Conservation (phyloP, 2,113 vertebrate species). For the Melanotaenia duboulayi region DNA sequence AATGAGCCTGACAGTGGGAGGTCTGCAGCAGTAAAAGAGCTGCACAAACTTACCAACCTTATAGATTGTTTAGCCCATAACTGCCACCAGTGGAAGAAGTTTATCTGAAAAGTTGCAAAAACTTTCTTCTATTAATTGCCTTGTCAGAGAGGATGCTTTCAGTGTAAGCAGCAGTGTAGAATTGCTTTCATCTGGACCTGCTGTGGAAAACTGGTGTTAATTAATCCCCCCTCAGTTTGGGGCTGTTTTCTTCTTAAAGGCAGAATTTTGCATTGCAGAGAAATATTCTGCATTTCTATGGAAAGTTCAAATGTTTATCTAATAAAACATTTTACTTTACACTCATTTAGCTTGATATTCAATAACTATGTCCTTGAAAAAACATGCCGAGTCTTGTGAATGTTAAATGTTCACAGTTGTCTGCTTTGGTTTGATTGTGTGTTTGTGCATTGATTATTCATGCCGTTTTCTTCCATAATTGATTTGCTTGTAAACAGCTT, state of each 20-base stretch:
- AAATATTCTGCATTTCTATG: slow-evolving; percentile 7
- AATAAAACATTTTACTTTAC: slow-evolving; percentile 10
- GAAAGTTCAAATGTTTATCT: slow-evolving; percentile 23
- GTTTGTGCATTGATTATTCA: slow-evolving; percentile 62
- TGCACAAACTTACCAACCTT: slow-evolving; percentile 11
- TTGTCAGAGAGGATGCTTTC: slow-evolving; percentile 30
- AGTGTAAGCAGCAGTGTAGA: neutral
- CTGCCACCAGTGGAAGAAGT: slow-evolving; percentile 21
- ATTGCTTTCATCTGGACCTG: slow-evolving; percentile 13
- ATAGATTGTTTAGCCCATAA: slow-evolving; percentile 24
- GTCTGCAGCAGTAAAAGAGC: slow-evolving; percentile 11
- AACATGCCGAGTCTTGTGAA: slow-evolving; percentile 26
- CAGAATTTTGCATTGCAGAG: slow-evolving; percentile 5
- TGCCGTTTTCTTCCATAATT: slow-evolving; percentile 67
- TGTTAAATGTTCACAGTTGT: slow-evolving; percentile 47
- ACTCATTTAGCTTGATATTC: slow-evolving; percentile 27
- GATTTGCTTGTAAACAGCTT: slow-evolving; percentile 79
- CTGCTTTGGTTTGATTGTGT: slow-evolving; percentile 47
- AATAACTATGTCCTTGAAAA: slow-evolving; percentile 48
- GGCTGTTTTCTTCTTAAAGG: slow-evolving; percentile 5
- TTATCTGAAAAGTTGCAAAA: slow-evolving; percentile 24
- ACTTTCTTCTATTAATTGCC: slow-evolving; percentile 30
- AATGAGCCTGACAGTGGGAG: slow-evolving; percentile 41
- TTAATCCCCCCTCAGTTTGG: slow-evolving; percentile 31
- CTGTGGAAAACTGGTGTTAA: slow-evolving; percentile 34